phyloP scores from a whole-genome alignment of 2,888 invertebrate species.

The Acanthosoma haemorrhoidale region DNA sequence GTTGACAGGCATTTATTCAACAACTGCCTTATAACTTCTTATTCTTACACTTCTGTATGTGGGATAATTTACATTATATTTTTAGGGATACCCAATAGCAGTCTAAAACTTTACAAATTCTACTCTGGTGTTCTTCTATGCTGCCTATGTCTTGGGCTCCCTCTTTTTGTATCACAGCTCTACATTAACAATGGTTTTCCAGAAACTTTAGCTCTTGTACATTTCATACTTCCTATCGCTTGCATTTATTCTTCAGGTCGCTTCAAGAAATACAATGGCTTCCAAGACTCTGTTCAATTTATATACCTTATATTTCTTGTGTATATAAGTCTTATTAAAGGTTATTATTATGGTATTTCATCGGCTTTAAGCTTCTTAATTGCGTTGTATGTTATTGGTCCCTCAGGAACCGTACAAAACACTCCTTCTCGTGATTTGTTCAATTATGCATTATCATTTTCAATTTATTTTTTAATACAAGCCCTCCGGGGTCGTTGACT shows the following conservation, averaged over 20 bases:
- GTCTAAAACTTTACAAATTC: slow-evolving; percentile 35
- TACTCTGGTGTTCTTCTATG: slow-evolving; percentile 32
- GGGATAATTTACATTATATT: slow-evolving; percentile 13
- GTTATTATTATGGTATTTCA: slow-evolving; percentile 39
- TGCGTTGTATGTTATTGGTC: slow-evolving; percentile 39
- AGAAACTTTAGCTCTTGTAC: slow-evolving; percentile 29
- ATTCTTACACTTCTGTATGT: neutral
- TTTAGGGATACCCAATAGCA: slow-evolving; percentile 31
- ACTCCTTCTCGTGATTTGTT: slow-evolving; percentile 40
- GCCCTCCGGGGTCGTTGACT: slow-evolving; percentile 32
- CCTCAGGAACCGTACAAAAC: slow-evolving; percentile 39
- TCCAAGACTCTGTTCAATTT: slow-evolving; percentile 32
- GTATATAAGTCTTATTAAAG: slow-evolving; percentile 38
- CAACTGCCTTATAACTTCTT: too few species aligned
- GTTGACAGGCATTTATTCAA: neutral
- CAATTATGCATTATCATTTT: slow-evolving; percentile 40
- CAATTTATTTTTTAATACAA: slow-evolving; percentile 40
- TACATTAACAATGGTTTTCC: slow-evolving; percentile 36
- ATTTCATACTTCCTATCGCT: slow-evolving; percentile 32
- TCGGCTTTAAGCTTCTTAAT: slow-evolving; percentile 39
- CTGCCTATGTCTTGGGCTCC: slow-evolving; percentile 38
- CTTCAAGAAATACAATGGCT: slow-evolving; percentile 23
- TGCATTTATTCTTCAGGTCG: slow-evolving; percentile 17
- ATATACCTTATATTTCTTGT: slow-evolving; percentile 34
- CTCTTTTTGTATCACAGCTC: slow-evolving; percentile 39